phyloP scores from a whole-genome alignment of 2,888 invertebrate genomes.

The Acronicta leporina region DNA sequence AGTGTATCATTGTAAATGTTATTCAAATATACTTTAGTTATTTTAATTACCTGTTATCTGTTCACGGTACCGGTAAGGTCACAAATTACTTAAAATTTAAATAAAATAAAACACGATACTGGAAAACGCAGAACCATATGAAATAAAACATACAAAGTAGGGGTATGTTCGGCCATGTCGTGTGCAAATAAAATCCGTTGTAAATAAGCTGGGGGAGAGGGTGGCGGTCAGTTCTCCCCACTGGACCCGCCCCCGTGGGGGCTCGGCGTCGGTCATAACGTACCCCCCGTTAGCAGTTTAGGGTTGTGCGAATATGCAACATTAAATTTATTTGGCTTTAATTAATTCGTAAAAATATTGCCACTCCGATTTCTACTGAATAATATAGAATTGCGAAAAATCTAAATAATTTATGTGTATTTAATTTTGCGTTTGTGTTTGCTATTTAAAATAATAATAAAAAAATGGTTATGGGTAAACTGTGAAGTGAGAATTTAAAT shows the following conservation, averaged over 20 bases:
- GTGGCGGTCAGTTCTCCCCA: conserved; percentile 82
- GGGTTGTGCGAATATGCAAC: conserved; percentile 41
- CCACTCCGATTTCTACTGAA: not conserved
- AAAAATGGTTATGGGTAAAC: too few relatives aligned
- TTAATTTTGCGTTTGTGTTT: too few relatives aligned
- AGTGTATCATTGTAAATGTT: too few relatives aligned
- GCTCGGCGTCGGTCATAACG: conserved; percentile 50
- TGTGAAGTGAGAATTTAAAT: too few relatives aligned
- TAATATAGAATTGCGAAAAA: too few relatives aligned
- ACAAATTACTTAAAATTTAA: not conserved
- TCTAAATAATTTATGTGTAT: too few relatives aligned
- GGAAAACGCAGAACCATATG: conserved; percentile 4
- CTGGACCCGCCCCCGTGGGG: conserved; percentile 68
- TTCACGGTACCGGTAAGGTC: too few relatives aligned
- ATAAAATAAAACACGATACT: not conserved
- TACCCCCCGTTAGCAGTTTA: conserved; percentile 44
- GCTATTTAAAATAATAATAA: too few relatives aligned
- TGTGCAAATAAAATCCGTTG: conserved; percentile 80
- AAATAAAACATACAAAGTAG: conserved; percentile 30
- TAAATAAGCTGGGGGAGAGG: conserved; percentile 74
- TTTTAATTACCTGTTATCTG: too few relatives aligned
- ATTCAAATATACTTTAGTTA: too few relatives aligned
- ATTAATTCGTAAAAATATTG: not conserved
- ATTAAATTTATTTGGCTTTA: conserved; percentile 19
- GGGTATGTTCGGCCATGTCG: conserved; percentile 70